phyloP scores from a whole-genome alignment of 2,113 vertebrate species.

The Athene noctua region DNA sequence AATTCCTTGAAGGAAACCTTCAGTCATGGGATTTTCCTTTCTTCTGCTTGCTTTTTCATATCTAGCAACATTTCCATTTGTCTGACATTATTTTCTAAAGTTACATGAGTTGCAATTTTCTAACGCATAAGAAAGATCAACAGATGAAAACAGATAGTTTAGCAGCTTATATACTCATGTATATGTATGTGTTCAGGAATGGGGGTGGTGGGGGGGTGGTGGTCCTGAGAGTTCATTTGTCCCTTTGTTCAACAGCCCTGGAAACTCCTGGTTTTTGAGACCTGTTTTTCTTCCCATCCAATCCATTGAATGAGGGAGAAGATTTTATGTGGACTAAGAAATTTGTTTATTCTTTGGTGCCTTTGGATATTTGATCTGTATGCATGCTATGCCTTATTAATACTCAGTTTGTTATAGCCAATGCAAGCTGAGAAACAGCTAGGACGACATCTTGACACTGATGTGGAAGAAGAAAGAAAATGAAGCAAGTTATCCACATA shows the following conservation, averaged over 20 bases:
- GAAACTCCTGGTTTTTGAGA: background rate
- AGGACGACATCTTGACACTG: background rate
- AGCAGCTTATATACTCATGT: background rate
- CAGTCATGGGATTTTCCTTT: background rate
- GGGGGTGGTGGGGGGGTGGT: accelerated
- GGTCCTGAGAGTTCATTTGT: background rate
- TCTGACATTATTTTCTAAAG: background rate
- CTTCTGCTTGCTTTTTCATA: background rate
- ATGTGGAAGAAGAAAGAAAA: background rate
- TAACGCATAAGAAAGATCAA: background rate
- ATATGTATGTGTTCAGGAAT: background rate
- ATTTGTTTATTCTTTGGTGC: background rate
- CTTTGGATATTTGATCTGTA: background rate
- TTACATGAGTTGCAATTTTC: background rate
- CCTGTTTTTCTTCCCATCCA: background rate
- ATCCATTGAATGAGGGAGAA: background rate
- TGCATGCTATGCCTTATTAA: background rate
- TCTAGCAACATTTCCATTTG: background rate
- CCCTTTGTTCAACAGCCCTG: background rate
- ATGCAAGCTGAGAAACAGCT: background rate
- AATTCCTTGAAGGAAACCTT: background rate
- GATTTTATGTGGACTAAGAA: background rate
- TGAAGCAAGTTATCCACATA: background rate
- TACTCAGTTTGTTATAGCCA: background rate
- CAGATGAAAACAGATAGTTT: background rate